phyloP scores from a whole-genome alignment of 2,797 vertebrate genomes.

The Triplophysa bombifrons region DNA sequence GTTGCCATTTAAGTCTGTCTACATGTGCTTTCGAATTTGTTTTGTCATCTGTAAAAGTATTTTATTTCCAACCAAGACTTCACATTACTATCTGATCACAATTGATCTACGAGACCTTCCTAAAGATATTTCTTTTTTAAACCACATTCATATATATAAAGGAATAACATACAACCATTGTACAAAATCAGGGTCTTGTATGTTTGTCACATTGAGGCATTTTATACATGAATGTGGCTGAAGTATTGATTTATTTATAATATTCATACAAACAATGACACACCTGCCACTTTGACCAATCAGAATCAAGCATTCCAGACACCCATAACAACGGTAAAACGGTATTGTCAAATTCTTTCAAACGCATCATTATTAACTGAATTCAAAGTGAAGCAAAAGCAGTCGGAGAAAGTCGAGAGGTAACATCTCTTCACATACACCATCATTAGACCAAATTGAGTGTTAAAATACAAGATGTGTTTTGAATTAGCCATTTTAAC shows the following conservation, averaged over 20 bases:
- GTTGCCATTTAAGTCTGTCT: constrained; percentile 32
- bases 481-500: constrained; percentile 14
- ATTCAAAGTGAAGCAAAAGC: background rate
- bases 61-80: constrained; percentile 36
- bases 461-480: background rate
- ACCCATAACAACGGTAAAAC: background rate
- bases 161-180: no score
- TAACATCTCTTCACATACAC: background rate
- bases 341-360: background rate
- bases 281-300: background rate
- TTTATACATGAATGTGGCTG: background rate
- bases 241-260: background rate
- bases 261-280: background rate
- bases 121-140: background rate
- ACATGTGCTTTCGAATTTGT: constrained; percentile 36
- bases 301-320: background rate
- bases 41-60: constrained; percentile 14
- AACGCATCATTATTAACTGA: background rate
- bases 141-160: background rate
- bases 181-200: no score
- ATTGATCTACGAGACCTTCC: no score
- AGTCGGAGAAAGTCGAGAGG: background rate
- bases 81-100: background rate
- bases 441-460: background rate
- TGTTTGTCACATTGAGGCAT: no score